Evolutionary conservation across 2,113 vertebrate species (phyloP).

Genomic region (Polyodon spathula): DNA sequence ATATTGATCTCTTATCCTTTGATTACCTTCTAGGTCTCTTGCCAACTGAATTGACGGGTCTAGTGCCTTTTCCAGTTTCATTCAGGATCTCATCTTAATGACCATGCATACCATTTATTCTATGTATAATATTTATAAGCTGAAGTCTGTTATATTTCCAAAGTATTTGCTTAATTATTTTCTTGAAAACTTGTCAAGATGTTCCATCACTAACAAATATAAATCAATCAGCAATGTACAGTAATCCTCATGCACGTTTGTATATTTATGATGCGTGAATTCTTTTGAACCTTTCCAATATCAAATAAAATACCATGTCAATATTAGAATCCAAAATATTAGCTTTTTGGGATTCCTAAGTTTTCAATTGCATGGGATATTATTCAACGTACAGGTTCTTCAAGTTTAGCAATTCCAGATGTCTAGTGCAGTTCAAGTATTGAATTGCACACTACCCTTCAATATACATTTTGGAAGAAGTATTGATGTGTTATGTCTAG

Average conservation of each 20-base stretch:
- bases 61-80: constrained; percentile 8
- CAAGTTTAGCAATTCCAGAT: no score
- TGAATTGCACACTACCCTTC: no score
- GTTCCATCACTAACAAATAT: not conserved
- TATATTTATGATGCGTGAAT: constrained; percentile 4
- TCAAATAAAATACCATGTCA: no score
- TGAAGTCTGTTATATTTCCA: constrained; percentile 7
- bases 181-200: constrained; percentile 15
- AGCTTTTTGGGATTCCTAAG: no score
- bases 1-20: not conserved
- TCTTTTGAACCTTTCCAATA: no score
- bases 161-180: constrained; percentile 12
- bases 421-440: no score
- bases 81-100: constrained; percentile 8
- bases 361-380: no score
- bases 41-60: constrained; percentile 15
- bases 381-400: no score
- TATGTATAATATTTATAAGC: constrained; percentile 7
- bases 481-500: not conserved
- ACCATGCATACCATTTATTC: constrained; percentile 7
- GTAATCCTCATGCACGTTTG: not conserved
- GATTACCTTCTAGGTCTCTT: constrained; percentile 11
- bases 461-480: no score
- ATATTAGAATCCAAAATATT: no score
- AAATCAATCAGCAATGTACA: not conserved